These are phyloP conservation scores for Drosophila melanica DNA, from an alignment of 1,140 invertebrate species.

Conservation along the genomic window DNA sequence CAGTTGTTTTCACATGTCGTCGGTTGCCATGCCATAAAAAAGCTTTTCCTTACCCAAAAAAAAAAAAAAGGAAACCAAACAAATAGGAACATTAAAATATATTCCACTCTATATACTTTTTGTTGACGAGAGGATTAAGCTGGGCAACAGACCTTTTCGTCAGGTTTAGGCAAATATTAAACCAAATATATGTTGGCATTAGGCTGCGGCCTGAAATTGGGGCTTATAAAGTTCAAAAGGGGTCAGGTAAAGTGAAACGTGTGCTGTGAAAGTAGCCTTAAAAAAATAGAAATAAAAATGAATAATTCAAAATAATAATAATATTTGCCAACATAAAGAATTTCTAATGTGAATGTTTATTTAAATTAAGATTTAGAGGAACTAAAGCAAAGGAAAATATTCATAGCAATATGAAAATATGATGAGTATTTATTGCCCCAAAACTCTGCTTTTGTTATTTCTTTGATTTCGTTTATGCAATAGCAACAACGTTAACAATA, in stretches of 20 bases:
- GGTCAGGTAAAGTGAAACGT: neutral
- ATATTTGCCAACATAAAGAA: too few species aligned
- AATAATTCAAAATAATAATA: too few species aligned
- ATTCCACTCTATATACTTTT: conserved; percentile 14
- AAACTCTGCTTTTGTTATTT: conserved; percentile 11
- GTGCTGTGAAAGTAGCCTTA: too few species aligned
- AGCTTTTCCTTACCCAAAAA: conserved; percentile 11
- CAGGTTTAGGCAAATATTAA: conserved; percentile 20
- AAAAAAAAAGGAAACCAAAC: neutral
- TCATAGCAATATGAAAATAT: neutral
- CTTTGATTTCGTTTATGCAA: conserved; percentile 8
- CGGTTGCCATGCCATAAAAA: conserved; percentile 39
- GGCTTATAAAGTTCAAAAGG: neutral
- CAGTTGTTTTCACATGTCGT: conserved; percentile 31
- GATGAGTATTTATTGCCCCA: neutral
- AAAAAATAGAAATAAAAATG: too few species aligned
- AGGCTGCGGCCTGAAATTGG: neutral
- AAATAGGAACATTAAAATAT: conserved; percentile 27
- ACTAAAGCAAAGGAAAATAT: neutral
- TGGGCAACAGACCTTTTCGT: neutral
- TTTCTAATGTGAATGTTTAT: too few species aligned
- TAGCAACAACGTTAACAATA: conserved; percentile 2
- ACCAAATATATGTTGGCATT: neutral
- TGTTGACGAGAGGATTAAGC: neutral
- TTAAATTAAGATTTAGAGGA: neutral